Conservation (phyloP, 2,113 vertebrate species). For the Poeciliopsis occidentalis region DNA sequence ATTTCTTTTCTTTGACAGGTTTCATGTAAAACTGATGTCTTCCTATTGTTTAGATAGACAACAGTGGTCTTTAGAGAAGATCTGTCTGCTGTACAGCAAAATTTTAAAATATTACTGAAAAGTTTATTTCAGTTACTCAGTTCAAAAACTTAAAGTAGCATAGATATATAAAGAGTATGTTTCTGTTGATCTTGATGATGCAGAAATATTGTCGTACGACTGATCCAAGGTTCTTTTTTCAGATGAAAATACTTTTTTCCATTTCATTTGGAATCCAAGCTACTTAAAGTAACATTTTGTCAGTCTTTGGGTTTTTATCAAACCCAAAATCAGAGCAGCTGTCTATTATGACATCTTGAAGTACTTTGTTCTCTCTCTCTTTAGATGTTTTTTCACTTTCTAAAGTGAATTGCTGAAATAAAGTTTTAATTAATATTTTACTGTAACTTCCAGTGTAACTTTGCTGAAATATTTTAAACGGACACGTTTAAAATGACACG, state of each 20-base stretch:
- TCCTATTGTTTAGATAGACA: constrained; percentile 60
- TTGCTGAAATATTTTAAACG: constrained; percentile 11
- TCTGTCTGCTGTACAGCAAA: constrained; percentile 2
- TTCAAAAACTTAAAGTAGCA: too few species aligned
- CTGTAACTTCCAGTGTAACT: constrained; percentile 42
- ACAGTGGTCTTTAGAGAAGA: constrained; percentile 53
- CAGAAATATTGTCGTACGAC: too few species aligned
- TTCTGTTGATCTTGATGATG: too few species aligned
- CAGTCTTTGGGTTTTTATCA: too few species aligned
- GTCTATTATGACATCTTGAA: too few species aligned
- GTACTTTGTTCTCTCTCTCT: too few species aligned
- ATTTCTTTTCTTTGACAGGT: constrained; percentile 15
- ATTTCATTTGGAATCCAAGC: too few species aligned
- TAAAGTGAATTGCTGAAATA: not conserved
- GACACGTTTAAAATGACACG: constrained; percentile 6
- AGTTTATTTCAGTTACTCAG: not conserved
- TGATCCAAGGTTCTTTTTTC: too few species aligned
- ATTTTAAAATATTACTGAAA: not conserved
- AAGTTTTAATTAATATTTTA: not conserved
- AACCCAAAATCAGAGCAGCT: too few species aligned
- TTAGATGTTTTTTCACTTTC: not conserved
- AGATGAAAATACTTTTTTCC: too few species aligned
- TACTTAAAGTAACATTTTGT: not conserved
- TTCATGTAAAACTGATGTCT: constrained; percentile 29
- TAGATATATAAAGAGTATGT: too few species aligned